Evolutionary conservation across 2,797 vertebrate genomes (phyloP), one percentile per base, ranked within the genome.

Genomic region (Macroramphosus scolopax): DNA sequence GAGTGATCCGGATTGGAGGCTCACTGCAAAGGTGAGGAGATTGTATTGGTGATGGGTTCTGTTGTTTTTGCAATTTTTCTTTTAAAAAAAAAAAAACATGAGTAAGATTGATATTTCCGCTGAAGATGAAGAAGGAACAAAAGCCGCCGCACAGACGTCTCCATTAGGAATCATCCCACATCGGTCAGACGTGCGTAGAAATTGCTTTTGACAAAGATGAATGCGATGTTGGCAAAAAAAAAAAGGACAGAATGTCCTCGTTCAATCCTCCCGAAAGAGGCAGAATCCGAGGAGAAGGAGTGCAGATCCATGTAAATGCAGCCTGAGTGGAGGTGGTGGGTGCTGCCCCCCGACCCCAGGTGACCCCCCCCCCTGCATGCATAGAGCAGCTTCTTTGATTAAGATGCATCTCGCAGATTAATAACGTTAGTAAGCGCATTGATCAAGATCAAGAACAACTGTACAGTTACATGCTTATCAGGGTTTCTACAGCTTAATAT

Each of bases 231-330:
- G n/a, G 2, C 20, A 22, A 24, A 5, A 37, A 36, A 40, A 5
- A 24, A 5, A 37, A 36, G 36, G 5, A 22, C 12, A 32, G 9
- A 39, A 18, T 20, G 15, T 17, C 17, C 7, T 49, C 34, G 44
- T 53, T 50, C 20, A 42, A 54, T 36, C 18, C 43, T 54, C 24
- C 51, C 59, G 45, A 57, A 36, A 57, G 33, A 36, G 30, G 26
- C 25, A 62, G 62, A 49, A 41, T 60, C 20, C 33, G 25, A 14
- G 14, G 26, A 12, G 9, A 53, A 28, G 54, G 20, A 25, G 54
- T 40, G 43, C 29, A 40, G 20, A 60, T 32, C n/a, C 12, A 39
- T 63, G 60, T 33, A 33, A 63, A 63, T 57, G 44, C 58, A 31
- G 34, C 14, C 28, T 39, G 24, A 30, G 46, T 47, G 4, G 2